Conservation (phyloP, 35 echinoderm and acorn worm species). For the Apostichopus californicus region DNA sequence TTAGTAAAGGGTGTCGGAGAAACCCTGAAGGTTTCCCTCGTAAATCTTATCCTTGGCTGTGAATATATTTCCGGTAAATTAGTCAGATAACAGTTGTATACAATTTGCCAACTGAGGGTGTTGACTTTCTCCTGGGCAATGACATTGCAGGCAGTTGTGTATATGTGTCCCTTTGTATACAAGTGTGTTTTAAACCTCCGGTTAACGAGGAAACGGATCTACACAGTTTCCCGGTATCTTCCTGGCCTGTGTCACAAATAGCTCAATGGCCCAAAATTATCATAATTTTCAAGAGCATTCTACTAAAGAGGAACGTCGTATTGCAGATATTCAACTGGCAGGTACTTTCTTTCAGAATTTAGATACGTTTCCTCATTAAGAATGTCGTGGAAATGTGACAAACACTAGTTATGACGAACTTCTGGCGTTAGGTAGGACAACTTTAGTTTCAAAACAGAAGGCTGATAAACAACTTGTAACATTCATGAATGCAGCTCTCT, state of each 20-base stretch:
- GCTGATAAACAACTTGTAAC: neutral
- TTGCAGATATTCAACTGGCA: neutral
- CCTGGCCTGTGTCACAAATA: neutral
- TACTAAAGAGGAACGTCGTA: neutral
- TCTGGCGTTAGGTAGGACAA: no score
- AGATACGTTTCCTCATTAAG: no score
- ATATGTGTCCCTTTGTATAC: neutral
- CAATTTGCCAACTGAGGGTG: neutral
- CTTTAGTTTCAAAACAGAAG: no score
- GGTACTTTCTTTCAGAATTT: neutral
- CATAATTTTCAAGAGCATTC: neutral
- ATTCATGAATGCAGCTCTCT: neutral
- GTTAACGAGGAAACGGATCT: neutral
- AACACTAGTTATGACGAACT: no score
- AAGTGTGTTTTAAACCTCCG: neutral
- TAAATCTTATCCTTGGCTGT: neutral
- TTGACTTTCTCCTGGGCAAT: neutral
- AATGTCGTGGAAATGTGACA: no score
- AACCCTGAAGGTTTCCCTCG: neutral
- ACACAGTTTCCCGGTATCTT: neutral
- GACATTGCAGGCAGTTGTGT: neutral
- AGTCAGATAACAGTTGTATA: neutral
- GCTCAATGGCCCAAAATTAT: no score
- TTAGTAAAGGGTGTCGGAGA: constrained; percentile 23
- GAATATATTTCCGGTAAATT: neutral